Evolutionary conservation across 92 coral and sea anemone species (phyloP), one percentile per base, ranked within the genome.

Genomic region (Porites divaricata): DNA sequence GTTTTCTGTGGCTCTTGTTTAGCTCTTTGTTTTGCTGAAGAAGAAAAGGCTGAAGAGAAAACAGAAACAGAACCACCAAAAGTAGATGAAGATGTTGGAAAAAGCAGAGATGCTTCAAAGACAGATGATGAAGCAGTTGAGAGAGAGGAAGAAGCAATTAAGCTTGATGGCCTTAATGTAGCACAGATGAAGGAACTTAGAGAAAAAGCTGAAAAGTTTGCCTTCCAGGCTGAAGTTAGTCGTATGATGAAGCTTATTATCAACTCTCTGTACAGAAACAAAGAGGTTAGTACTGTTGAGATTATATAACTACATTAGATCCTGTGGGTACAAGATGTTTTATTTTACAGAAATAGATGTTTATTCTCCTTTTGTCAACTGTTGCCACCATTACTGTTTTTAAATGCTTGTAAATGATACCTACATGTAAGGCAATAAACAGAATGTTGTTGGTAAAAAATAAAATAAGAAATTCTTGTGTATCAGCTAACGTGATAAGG

Each of bases 211-310:
- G 99, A 96, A 82, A 96, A 96, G 65, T 94, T 90, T 77, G 86
- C 91, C 28, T 96, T 96, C 91, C 98, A 96, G 77, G 99, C 99
- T 78, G 99, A 96, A 95, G 99, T 96, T 64, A 95, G 93, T 57
- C 93, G 99, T 9, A 96, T 96, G 99, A 96, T 96, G 99, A 96
- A 96, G 90, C 90, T 96, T 10, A 96, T 96, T 66, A 96, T 96
- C 81, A 96, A 96, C 88, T 96, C 99, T 14, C 89, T 96, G 58
- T 96, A 96, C 87, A 93, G 99, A 88, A 96, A 96, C 82, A 96
- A 96, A 73, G 99, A 96, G 98, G 99, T 96, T 54, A 77, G 88
- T 35, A 35, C 45, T 35, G 45, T 35, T 35, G 6, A 35, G 45
- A 35, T 4, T 35, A 35, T 35, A 35, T 35, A 35, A 35, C 45